Evolutionary conservation across 2,888 invertebrate genomes (phyloP).

Genomic region (Caenorhabditis doughertyi): DNA sequence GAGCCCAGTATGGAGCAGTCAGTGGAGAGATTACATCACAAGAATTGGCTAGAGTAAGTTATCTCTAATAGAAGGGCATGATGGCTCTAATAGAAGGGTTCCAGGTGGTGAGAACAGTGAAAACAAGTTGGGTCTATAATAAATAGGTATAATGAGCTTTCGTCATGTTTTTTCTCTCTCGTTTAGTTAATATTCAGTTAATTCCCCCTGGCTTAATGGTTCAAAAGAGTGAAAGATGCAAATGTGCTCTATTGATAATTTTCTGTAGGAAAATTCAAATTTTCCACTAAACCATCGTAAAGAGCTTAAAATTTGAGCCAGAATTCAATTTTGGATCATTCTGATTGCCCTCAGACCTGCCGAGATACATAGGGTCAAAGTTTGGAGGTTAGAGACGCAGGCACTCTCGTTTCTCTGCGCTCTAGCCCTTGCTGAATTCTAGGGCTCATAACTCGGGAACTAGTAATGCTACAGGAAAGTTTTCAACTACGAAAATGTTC

Average conservation of each 20-base stretch:
- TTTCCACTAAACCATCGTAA: no score
- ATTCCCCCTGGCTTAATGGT: not conserved
- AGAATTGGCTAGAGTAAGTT: constrained; percentile 73
- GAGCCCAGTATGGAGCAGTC: constrained; percentile 92
- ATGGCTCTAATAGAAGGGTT: not conserved
- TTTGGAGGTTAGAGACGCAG: no score
- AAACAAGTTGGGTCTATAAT: constrained; percentile 26
- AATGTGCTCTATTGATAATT: not conserved
- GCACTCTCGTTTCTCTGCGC: no score
- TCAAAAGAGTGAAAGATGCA: not conserved
- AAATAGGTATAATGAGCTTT: constrained; percentile 31
- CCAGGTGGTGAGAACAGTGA: constrained; percentile 40
- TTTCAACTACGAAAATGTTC: no score
- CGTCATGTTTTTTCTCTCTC: not conserved
- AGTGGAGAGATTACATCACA: constrained; percentile 79
- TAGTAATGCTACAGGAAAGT: no score
- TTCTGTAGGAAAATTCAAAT: no score
- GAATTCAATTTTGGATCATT: no score
- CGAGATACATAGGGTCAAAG: no score
- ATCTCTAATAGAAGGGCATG: not conserved
- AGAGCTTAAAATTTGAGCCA: no score
- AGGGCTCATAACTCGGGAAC: no score
- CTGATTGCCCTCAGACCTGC: no score
- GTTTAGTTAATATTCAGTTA: constrained; percentile 1
- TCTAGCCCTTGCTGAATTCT: no score